Percentiles rank a stretch among this genome's conserved stretches.
Evolutionary conservation across 2,797 vertebrate genomes (phyloP).

Genomic region (Emys orbicularis): DNA sequence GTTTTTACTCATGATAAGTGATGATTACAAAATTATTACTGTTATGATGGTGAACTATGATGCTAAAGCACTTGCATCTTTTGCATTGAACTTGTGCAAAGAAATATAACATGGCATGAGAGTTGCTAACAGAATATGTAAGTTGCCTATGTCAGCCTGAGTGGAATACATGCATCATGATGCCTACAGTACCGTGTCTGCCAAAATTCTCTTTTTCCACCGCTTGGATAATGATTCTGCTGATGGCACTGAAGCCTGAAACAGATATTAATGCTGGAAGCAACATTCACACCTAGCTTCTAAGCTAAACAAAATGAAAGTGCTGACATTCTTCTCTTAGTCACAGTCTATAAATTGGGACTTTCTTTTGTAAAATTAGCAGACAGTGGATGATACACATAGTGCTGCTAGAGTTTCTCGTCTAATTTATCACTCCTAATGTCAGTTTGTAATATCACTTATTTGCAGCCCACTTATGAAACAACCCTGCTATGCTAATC

Average conservation of each 20-base stretch:
- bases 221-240: neutral
- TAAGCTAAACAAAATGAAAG: neutral
- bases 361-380: neutral
- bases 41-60: neutral
- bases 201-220: neutral
- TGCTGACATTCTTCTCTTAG: neutral
- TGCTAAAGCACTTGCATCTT: neutral
- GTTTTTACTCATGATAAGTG: slow-evolving; percentile 7
- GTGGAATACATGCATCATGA: neutral
- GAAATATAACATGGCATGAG: neutral
- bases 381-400: neutral
- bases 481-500: fast-evolving
- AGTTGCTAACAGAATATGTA: neutral
- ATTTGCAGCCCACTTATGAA: neutral
- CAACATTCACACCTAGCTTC: neutral
- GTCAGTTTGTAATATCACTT: neutral
- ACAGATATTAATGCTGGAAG: neutral
- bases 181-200: fast-evolving
- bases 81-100: neutral
- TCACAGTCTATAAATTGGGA: neutral
- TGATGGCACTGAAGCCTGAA: neutral
- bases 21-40: neutral
- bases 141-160: neutral
- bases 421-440: neutral
- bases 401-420: neutral